phyloP scores from a whole-genome alignment of 2,113 vertebrate species.

The Camelus bactrianus region DNA sequence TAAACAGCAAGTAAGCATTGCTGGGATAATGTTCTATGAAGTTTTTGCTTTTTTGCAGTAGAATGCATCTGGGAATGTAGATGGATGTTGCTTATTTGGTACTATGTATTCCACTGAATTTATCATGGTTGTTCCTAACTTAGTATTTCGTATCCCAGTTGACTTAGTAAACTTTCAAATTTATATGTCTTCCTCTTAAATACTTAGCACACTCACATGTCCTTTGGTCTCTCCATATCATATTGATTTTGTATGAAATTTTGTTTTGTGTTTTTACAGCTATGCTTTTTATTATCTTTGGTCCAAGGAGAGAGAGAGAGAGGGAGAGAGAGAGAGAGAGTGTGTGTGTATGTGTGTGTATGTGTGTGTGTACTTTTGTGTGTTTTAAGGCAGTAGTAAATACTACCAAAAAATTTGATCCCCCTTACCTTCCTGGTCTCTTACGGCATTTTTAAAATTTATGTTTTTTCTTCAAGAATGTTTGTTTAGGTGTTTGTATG shows the following conservation, averaged over 20 bases:
- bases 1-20: background rate
- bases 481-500: background rate
- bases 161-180: conserved; percentile 15
- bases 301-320: background rate
- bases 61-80: background rate
- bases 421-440: background rate
- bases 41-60: background rate
- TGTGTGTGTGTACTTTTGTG: background rate
- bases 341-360: background rate
- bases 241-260: background rate
- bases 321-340: too few relatives aligned
- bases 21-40: background rate
- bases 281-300: background rate
- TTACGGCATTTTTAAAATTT: background rate
- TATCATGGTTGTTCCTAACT: background rate
- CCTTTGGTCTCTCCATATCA: background rate
- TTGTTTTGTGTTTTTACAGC: background rate
- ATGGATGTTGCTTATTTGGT: background rate
- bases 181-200: background rate
- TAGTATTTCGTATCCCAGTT: background rate
- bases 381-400: background rate
- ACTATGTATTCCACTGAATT: background rate
- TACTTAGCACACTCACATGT: background rate
- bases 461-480: background rate
- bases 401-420: background rate